Evolutionary conservation across 2,797 vertebrate genomes (phyloP).

Genomic region (Hapalemur alaotrensis): DNA sequence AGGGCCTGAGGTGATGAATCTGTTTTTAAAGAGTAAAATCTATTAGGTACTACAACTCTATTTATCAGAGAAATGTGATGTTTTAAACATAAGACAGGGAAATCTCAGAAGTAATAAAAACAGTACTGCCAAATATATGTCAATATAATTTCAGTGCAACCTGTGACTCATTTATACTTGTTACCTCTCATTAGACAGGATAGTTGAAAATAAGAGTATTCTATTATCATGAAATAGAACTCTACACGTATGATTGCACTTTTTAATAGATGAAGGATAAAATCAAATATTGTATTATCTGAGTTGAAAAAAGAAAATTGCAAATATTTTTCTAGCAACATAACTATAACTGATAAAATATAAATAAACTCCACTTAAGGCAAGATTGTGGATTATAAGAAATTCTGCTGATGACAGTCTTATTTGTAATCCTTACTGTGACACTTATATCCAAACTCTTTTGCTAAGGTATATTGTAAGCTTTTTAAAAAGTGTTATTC

Average conservation of each 20-base stretch:
- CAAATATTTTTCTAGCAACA: neutral
- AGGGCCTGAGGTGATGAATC: neutral
- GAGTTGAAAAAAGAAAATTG: neutral
- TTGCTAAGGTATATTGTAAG: neutral
- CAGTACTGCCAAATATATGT: neutral
- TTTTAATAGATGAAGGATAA: neutral
- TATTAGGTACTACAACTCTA: neutral
- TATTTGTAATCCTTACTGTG: neutral
- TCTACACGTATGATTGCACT: neutral
- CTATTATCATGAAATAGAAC: neutral
- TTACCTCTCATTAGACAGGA: neutral
- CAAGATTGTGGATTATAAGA: neutral
- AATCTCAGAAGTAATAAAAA: neutral
- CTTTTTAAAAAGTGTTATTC: neutral
- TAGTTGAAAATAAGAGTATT: neutral
- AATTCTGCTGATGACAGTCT: neutral
- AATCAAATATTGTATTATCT: neutral
- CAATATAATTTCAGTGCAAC: neutral
- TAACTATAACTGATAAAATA: neutral
- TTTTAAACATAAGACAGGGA: neutral
- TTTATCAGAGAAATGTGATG: neutral
- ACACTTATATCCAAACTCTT: neutral
- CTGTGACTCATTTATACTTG: neutral
- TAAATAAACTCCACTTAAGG: neutral
- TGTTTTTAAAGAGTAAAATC: neutral